A percentile compares a stretch with the other conserved stretches of the same genome.
Conservation (phyloP, 2,888 invertebrate genomes). For the Drosophila emarginata region DNA sequence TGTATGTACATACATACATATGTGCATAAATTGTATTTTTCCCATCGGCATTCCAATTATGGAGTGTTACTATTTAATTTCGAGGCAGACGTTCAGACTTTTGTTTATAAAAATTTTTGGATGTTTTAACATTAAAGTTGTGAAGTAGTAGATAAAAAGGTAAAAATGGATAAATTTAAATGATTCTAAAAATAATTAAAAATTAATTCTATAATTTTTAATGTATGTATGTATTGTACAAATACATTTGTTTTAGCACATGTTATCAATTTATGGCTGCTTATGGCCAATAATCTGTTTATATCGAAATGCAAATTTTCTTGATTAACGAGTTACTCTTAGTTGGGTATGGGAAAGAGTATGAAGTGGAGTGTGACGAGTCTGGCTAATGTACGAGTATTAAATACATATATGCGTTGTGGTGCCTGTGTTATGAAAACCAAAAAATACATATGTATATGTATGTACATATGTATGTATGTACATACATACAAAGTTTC, state of each 20-base stretch:
- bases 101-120: no score
- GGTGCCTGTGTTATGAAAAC: slow-evolving; percentile 49
- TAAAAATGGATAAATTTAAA: no score
- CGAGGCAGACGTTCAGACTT: no score
- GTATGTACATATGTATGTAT: background rate
- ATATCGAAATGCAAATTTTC: slow-evolving; percentile 10
- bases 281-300: slow-evolving; percentile 24
- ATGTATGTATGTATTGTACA: no score
- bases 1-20: no score
- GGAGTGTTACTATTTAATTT: no score
- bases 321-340: slow-evolving; percentile 46
- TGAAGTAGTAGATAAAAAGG: no score
- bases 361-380: slow-evolving; percentile 1
- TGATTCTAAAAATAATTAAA: no score
- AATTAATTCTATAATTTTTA: no score
- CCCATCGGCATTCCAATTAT: no score
- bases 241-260: background rate
- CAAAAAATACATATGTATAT: slow-evolving; percentile 37
- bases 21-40: no score
- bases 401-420: background rate
- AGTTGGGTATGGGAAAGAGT: slow-evolving; percentile 10
- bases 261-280: background rate
- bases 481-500: slow-evolving; percentile 46
- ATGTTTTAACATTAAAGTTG: no score
- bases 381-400: slow-evolving; percentile 19